Percentiles rank a stretch among this genome's conserved stretches.
Conservation (phyloP, 2,888 invertebrate species). For the Agriotes lineatus region DNA sequence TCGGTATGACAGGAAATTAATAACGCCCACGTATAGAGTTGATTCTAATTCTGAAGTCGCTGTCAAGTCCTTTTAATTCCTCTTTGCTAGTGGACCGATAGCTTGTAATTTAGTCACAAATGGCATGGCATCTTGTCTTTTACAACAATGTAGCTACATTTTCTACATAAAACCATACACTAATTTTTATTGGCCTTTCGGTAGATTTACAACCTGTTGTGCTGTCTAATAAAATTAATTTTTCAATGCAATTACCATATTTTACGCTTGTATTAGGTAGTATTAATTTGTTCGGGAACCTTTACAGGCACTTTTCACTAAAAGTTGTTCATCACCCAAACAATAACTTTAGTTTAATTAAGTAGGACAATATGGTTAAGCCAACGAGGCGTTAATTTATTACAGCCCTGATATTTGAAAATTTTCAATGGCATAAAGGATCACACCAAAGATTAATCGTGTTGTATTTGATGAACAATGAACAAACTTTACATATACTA, state of each 20-base stretch:
- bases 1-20: constrained; percentile 2
- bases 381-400: neutral
- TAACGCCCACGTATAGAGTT: neutral
- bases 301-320: neutral
- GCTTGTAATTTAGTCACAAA: neutral
- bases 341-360: neutral
- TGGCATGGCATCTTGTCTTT: neutral
- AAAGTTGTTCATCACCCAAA: neutral
- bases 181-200: neutral
- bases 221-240: neutral
- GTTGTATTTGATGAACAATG: too few relatives aligned
- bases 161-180: neutral
- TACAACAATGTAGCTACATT: neutral
- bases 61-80: neutral
- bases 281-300: neutral
- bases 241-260: neutral
- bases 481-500: too few relatives aligned
- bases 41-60: neutral
- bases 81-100: neutral
- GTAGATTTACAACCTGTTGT: neutral
- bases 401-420: neutral
- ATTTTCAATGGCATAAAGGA: neutral
- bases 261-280: neutral
- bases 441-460: neutral
- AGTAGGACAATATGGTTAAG: neutral